These are phyloP conservation scores for Lepidurus packardi DNA, from an alignment of 1,140 invertebrate genomes.

Conservation along the genomic window DNA sequence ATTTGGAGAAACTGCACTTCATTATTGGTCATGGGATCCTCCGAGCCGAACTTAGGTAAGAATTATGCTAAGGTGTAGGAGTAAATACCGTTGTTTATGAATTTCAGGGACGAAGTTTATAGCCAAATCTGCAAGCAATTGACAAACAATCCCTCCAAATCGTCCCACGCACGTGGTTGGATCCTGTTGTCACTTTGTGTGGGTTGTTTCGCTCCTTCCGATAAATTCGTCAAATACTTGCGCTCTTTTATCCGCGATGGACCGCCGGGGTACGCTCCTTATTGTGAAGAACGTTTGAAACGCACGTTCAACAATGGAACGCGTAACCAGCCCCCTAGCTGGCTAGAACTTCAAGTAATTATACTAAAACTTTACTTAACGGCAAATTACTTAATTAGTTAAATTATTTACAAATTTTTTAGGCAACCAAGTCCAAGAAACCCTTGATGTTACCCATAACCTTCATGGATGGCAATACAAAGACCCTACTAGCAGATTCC, in stretches of 20 bases:
- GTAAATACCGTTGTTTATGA: conserved; percentile 48
- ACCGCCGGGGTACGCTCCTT: conserved; percentile 91
- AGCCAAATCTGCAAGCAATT: conserved; percentile 99
- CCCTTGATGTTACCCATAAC: conserved; percentile 97
- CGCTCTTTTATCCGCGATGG: conserved; percentile 83
- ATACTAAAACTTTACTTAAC: neutral
- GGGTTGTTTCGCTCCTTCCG: conserved; percentile 95
- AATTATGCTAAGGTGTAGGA: no score
- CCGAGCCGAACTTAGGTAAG: conserved; percentile 76
- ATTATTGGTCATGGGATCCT: conserved; percentile 98
- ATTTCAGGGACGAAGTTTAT: conserved; percentile 89
- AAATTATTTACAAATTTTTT: conserved; percentile 39
- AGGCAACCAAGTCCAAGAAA: conserved; percentile 97
- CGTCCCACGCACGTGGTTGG: conserved; percentile 95
- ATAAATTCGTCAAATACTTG: conserved; percentile 87
- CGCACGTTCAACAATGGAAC: conserved; percentile 97
- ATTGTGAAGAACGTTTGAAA: conserved; percentile 91
- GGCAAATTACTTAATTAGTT: neutral
- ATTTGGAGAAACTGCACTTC: conserved; percentile 97
- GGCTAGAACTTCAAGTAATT: conserved; percentile 78
- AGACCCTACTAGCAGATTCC: conserved; percentile 92
- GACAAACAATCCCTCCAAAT: conserved; percentile 91
- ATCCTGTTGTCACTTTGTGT: conserved; percentile 95
- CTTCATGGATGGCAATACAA: conserved; percentile 99
- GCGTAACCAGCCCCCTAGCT: conserved; percentile 95